A percentile compares a stretch with the other conserved stretches of the same genome.
Conservation (phyloP, 2,888 invertebrate genomes). For the Drosophila anomelani region DNA sequence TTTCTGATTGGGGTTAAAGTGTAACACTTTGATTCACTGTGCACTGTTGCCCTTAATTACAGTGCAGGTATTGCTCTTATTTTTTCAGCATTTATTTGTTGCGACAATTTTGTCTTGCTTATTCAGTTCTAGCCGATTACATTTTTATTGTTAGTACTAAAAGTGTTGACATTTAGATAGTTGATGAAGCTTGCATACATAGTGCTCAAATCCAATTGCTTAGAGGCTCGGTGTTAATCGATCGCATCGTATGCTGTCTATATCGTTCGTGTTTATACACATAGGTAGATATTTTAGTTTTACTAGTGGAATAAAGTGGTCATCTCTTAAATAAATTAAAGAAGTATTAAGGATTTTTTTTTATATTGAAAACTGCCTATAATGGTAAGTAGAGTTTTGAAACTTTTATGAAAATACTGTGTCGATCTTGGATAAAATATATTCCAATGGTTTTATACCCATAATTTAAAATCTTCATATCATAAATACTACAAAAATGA, state of each 20-base stretch:
- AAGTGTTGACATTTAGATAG: constrained; percentile 59
- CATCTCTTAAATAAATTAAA: constrained; percentile 9
- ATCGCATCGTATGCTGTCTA: constrained; percentile 69
- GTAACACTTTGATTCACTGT: constrained; percentile 6
- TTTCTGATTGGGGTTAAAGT: not conserved
- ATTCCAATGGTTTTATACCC: not conserved
- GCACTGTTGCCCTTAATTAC: constrained; percentile 1
- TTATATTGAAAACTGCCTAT: not conserved
- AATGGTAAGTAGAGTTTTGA: not conserved
- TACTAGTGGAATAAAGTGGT: constrained; percentile 40
- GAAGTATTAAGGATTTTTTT: not conserved
- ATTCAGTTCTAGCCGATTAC: constrained; percentile 22
- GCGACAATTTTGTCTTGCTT: constrained; percentile 62
- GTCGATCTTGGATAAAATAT: not conserved
- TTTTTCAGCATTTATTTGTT: constrained; percentile 58
- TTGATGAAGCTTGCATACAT: constrained; percentile 51
- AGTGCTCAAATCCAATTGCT: constrained; percentile 52
- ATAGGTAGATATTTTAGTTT: constrained; percentile 75
- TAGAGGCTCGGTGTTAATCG: constrained; percentile 67
- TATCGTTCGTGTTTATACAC: constrained; percentile 31
- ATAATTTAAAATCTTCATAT: not conserved
- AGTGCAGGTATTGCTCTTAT: constrained; percentile 4
- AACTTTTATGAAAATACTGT: not conserved
- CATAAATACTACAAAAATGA: not conserved
- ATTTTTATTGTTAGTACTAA: constrained; percentile 45